These are phyloP conservation scores for Corythornis leucogaster DNA, from an alignment of 2,797 vertebrate species.

Conservation along the genomic window DNA sequence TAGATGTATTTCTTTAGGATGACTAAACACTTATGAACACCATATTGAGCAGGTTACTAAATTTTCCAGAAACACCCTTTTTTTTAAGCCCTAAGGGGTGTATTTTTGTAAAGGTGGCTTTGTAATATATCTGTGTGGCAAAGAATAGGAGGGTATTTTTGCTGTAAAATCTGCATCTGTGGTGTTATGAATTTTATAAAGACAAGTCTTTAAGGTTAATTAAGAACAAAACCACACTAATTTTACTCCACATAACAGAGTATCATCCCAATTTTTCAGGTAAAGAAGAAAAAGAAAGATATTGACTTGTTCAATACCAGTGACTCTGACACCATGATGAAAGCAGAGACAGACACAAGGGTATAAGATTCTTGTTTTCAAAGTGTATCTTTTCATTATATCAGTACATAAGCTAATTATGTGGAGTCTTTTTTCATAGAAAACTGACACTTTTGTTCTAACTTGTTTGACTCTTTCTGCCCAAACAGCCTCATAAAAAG, in stretches of 20 bases:
- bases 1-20: background rate
- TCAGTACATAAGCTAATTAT: background rate
- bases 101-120: background rate
- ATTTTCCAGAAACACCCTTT: background rate
- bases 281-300: background rate
- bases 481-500: background rate
- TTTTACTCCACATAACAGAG: background rate
- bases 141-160: background rate
- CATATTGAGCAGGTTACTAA: background rate
- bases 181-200: background rate
- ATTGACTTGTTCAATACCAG: background rate
- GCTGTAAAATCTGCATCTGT: background rate
- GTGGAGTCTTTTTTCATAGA: background rate
- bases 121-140: background rate
- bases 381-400: background rate
- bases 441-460: background rate
- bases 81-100: background rate
- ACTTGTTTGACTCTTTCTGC: background rate
- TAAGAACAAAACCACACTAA: background rate
- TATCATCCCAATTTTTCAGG: background rate
- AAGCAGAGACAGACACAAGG: background rate
- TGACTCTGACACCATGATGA: background rate
- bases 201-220: background rate
- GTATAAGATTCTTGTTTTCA: background rate
- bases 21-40: background rate